Evolutionary conservation across 2,113 vertebrate genomes (phyloP).

Genomic region (Microcebus murinus): DNA sequence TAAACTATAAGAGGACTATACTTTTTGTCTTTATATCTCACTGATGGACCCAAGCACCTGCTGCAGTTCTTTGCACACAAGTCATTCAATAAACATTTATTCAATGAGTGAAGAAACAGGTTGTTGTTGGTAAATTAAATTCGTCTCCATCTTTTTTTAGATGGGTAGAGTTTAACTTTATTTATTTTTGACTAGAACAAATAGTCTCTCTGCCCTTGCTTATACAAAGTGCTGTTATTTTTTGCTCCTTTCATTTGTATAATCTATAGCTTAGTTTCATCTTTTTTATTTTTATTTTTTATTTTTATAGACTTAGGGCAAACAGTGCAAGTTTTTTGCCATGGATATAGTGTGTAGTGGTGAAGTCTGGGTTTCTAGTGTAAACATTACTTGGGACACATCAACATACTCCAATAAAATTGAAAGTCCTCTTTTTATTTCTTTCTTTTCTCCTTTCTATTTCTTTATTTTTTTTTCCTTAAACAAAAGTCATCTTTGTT

Average conservation of each 20-base stretch:
- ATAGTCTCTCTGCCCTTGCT: conserved; percentile 80
- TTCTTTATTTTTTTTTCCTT: too few species aligned
- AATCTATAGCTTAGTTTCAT: conserved; percentile 51
- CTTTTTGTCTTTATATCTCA: background rate
- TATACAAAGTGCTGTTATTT: conserved; percentile 74
- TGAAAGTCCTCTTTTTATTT: background rate
- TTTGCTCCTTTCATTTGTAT: conserved; percentile 75
- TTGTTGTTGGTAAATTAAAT: background rate
- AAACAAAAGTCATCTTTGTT: too few species aligned
- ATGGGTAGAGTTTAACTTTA: too few species aligned
- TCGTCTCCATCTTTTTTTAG: background rate
- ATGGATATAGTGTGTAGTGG: too few species aligned
- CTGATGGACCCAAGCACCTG: background rate
- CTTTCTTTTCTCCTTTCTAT: background rate
- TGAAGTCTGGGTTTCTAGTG: too few species aligned
- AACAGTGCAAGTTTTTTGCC: too few species aligned
- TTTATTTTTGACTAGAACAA: conserved; percentile 80
- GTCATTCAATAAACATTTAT: background rate
- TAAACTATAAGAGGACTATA: background rate
- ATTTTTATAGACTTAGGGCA: too few species aligned
- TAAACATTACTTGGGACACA: too few species aligned
- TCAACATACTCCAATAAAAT: background rate
- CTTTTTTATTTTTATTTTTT: background rate
- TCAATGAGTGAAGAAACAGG: background rate
- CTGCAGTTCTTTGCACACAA: background rate